phyloP scores from a whole-genome alignment of 2,797 vertebrate genomes.

The Heliangelus exortis region DNA sequence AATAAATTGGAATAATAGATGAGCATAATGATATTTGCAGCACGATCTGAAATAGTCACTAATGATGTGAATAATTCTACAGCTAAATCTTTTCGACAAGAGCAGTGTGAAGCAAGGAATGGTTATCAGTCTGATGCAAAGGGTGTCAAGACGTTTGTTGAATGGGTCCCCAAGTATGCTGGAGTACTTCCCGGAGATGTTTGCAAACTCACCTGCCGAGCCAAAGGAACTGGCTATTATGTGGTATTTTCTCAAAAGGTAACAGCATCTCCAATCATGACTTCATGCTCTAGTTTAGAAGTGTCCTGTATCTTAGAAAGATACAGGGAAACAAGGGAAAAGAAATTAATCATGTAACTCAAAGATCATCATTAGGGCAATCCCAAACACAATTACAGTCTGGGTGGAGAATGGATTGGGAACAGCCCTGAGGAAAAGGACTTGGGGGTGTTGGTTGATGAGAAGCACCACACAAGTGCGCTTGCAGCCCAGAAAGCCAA shows the following conservation, averaged over 20 bases:
- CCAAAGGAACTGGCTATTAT: slow-evolving; percentile 96
- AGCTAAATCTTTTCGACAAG: slow-evolving; percentile 94
- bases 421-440: too few relatives aligned
- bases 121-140: slow-evolving; percentile 95
- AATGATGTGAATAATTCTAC: slow-evolving; percentile 42
- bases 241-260: slow-evolving; percentile 98
- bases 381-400: too few relatives aligned
- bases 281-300: not conserved
- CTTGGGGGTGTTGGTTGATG: too few relatives aligned
- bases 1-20: not conserved
- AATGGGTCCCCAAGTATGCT: slow-evolving; percentile 97
- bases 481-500: too few relatives aligned
- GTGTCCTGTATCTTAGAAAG: not conserved
- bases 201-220: slow-evolving; percentile 96
- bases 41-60: not conserved
- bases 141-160: slow-evolving; percentile 94
- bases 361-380: not conserved
- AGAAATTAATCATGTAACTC: not conserved
- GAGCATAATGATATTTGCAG: slow-evolving; percentile 5
- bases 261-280: slow-evolving; percentile 25
- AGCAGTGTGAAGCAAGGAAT: slow-evolving; percentile 95
- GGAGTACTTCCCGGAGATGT: slow-evolving; percentile 92
- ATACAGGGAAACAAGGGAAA: not conserved
- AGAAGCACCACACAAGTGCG: too few relatives aligned
- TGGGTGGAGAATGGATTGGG: too few relatives aligned